Conservation (phyloP, 2,888 invertebrate genomes). For the Stenolophus ochropezus region DNA sequence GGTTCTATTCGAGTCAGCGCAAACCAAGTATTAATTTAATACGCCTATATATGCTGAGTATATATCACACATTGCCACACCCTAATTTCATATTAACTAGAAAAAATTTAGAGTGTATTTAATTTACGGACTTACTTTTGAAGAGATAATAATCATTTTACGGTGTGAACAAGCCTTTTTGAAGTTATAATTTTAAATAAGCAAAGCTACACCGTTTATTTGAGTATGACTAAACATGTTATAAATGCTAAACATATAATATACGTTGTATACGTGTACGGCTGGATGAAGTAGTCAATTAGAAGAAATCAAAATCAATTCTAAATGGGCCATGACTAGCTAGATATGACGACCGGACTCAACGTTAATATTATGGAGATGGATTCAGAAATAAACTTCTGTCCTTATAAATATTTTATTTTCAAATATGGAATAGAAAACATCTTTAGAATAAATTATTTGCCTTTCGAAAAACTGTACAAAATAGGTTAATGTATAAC, state of each 20-base stretch:
- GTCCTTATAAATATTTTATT: background rate
- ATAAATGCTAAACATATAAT: background rate
- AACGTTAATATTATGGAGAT: background rate
- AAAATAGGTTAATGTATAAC: too few relatives aligned
- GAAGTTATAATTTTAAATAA: background rate
- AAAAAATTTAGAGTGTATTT: too few relatives aligned
- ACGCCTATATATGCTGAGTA: too few relatives aligned
- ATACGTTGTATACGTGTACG: slow-evolving; percentile 9
- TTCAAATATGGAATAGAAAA: background rate
- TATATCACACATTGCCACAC: too few relatives aligned
- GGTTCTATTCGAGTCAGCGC: too few relatives aligned
- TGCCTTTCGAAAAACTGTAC: too few relatives aligned
- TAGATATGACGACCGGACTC: slow-evolving; percentile 38
- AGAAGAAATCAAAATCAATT: slow-evolving; percentile 56
- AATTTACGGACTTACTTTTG: background rate
- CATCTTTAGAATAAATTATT: too few relatives aligned
- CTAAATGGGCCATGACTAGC: slow-evolving; percentile 1
- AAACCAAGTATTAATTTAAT: too few relatives aligned
- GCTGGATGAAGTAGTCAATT: slow-evolving; percentile 25
- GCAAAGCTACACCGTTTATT: background rate
- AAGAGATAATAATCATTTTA: background rate
- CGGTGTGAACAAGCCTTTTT: background rate
- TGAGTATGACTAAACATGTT: background rate
- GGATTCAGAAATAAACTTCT: background rate
- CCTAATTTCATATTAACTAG: too few relatives aligned